Base-by-base conservation (phyloP, 2,888 invertebrate species). In the Netelia inedita region DNA sequence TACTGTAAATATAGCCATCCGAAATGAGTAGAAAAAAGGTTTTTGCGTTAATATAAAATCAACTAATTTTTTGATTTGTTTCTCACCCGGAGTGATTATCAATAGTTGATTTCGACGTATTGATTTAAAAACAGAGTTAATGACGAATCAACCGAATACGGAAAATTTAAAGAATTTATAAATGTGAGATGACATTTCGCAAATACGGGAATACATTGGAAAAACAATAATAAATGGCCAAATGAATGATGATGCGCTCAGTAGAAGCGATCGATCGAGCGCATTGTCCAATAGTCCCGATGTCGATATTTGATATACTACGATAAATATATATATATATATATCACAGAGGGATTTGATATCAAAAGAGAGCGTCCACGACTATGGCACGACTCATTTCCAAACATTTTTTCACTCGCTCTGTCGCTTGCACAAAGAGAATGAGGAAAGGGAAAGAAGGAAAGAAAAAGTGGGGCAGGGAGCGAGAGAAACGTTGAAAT, bases 321-420 rank as follows among this genome's bases (percentile, higher is more conserved):
- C 2, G 57, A 21, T 11, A 43, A 2, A 16, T 21, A 50, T 35
- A 50, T 53, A 19, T 35, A 50, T 53, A 19, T 21, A 28, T 46
- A 69, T 69, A 55, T 55, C 69, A 74, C 46, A 65, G 55, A n/a
- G 19, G 35, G 19, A 81, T 81, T 81, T 28, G 74, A 74, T 68
- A 23, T 61, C 8, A 57, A 23, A 69, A 61, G 61, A 59, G 61
- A 35, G 19, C 16, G 59, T 66, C 28, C 43, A 19, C 43, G 3
- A 65, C 35, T 35, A 35, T 65, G 65, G 61, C 6, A 35, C 21
- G 19, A 43, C 68, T 78, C 59, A 65, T 61, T 50, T 68, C 11
- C 35, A n/a, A 79, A 50, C 74, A 53, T 72, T 61, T 79, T 35
- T 71, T 43, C 16, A 14, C n/a, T 41, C 23, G 14, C 53, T 21